A percentile compares a stretch with the other conserved stretches of the same genome.
These are phyloP conservation scores for Chymomyza costata DNA, from an alignment of 1,140 invertebrate genomes.

Conservation along the genomic window DNA sequence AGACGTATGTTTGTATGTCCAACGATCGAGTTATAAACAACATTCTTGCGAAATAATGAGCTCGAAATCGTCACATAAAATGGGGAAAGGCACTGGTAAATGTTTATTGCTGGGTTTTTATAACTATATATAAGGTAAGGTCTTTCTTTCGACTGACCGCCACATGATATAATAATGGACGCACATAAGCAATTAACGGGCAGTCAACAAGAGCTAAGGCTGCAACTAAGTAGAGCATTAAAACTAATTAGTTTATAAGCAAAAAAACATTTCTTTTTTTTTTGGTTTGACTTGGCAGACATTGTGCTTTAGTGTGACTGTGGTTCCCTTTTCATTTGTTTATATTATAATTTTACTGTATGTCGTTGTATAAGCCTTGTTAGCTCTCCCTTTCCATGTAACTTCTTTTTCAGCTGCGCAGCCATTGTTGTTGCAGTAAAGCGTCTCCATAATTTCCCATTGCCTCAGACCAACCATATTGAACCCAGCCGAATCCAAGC, in stretches of 20 bases:
- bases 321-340: background rate
- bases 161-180: constrained; percentile 36
- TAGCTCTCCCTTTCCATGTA: background rate
- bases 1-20: background rate
- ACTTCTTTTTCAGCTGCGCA: background rate
- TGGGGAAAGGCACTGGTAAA: constrained; percentile 22
- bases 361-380: background rate
- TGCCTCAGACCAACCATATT: constrained; percentile 8
- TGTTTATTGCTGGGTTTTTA: too few relatives aligned
- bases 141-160: too few relatives aligned
- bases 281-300: background rate
- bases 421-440: background rate
- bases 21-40: constrained; percentile 30
- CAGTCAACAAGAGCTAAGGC: constrained; percentile 23
- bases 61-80: constrained; percentile 2
- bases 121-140: background rate
- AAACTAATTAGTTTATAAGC: constrained; percentile 56
- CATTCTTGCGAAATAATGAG: constrained; percentile 49
- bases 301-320: background rate
- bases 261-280: constrained; percentile 13
- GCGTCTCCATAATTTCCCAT: constrained; percentile 56
- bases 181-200: too few relatives aligned
- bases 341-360: background rate
- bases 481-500: too few relatives aligned
- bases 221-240: constrained; percentile 48